These are phyloP conservation scores for Achatina immaculata DNA, from an alignment of 1,140 invertebrate species.

Conservation along the genomic window DNA sequence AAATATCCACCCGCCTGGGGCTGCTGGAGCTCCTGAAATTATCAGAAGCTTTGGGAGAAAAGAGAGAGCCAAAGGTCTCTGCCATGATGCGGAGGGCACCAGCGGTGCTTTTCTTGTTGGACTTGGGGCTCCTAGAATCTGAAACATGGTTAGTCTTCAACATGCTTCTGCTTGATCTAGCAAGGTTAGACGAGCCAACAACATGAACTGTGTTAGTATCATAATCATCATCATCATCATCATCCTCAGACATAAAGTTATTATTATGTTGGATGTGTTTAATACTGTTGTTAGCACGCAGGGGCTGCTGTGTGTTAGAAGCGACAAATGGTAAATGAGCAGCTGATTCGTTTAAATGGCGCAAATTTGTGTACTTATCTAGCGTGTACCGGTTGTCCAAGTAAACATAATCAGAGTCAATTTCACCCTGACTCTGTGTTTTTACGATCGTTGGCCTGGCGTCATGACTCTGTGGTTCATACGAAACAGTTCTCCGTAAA, in stretches of 20 bases:
- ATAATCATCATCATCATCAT: too few species aligned
- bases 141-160: background rate
- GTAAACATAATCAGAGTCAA: slow-evolving; percentile 35
- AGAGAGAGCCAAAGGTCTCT: slow-evolving; percentile 12
- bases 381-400: slow-evolving; percentile 4
- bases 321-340: too few species aligned
- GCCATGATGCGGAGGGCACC: background rate
- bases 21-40: background rate
- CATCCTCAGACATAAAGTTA: too few species aligned
- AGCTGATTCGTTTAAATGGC: background rate
- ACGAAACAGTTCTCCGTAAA: slow-evolving; percentile 6
- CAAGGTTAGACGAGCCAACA: background rate
- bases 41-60: background rate
- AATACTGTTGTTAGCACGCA: background rate
- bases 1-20: background rate
- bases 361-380: background rate
- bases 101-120: background rate
- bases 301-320: background rate
- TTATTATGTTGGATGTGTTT: background rate
- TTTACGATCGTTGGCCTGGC: background rate
- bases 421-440: slow-evolving; percentile 8
- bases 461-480: background rate
- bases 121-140: background rate
- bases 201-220: background rate
- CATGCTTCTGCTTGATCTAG: slow-evolving; percentile 20